Conservation (phyloP, 2,113 vertebrate genomes). For the Mirza zaza region DNA sequence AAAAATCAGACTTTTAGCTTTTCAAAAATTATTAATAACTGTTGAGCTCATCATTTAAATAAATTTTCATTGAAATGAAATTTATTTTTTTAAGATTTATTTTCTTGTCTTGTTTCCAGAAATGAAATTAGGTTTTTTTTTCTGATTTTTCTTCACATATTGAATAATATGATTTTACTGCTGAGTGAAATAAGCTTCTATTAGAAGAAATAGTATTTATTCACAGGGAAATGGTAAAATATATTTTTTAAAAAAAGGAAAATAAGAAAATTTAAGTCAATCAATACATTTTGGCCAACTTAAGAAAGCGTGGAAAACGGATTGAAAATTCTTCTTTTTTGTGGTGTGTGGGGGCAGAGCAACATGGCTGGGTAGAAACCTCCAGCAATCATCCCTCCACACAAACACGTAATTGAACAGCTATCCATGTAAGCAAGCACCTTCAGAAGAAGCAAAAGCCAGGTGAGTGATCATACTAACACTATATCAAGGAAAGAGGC, state of each 20-base stretch:
- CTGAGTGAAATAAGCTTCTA: background rate
- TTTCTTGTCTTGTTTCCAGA: background rate
- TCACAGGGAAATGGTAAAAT: background rate
- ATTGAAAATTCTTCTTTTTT: background rate
- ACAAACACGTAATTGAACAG: too few relatives aligned
- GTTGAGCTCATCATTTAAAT: background rate
- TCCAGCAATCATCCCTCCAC: too few relatives aligned
- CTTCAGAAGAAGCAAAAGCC: too few relatives aligned
- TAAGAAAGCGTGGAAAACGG: background rate
- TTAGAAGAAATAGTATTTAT: background rate
- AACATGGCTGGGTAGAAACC: too few relatives aligned
- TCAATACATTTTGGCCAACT: background rate
- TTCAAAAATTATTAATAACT: background rate
- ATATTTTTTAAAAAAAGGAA: background rate
- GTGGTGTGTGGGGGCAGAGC: too few relatives aligned
- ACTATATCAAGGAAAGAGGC: too few relatives aligned
- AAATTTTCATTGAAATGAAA: background rate
- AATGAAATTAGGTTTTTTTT: background rate
- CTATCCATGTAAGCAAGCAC: too few relatives aligned
- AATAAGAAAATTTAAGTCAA: background rate
- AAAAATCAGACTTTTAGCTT: background rate
- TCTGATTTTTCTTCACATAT: background rate
- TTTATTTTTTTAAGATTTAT: background rate
- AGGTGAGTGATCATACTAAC: too few relatives aligned
- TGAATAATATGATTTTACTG: background rate